Evolutionary conservation across 2,888 invertebrate species (phyloP), one percentile per base, ranked within the genome.

Genomic region (Zhuqinia jingwanae): DNA sequence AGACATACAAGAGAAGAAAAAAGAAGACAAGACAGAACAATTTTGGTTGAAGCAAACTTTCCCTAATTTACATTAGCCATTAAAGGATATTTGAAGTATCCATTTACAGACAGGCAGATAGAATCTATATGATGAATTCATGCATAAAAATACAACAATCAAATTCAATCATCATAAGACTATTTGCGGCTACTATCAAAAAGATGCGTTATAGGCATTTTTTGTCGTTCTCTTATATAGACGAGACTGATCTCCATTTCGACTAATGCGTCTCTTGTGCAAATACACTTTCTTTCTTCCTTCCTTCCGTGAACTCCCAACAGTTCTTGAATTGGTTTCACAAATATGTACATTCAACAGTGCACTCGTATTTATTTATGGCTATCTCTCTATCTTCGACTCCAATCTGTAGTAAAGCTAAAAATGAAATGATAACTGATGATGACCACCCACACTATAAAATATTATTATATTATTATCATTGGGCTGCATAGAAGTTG

Each of bases 31-130:
- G 53, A 75, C 75, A 53, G 25, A 73, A 76, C 65, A 53, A 56
- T 76, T 76, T 83, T 83, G 76, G 76, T 65, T 53, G 65, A 83
- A n/a, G 65, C 50, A 42, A 83, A 77, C 83, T 83, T 83, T 83
- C 83, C 83, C 83, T 83, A 83, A 83, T 83, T 83, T 83, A 76
- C 83, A 83, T 83, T 77, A n/a, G 45, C 83, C 83, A 83, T 83
- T 83, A 83, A 83, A 76, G 83, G 83, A 83, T 76, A 11, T 65
- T 77, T 83, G 42, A 76, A 83, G 30, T 81, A 47, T 68, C 76
- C 83, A 83, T 77, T 76, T 68, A 76, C 65, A 36, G n/a, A n/a
- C n/a, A 47, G 73, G 27, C 10, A 47, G 58, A 58, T 58, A 42
- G 83, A 77, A 83, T 77, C 76, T 83, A 77, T 68, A 42, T 50